These are phyloP conservation scores for Brenthis daphne DNA, from an alignment of 2,888 invertebrate species.

Conservation along the genomic window DNA sequence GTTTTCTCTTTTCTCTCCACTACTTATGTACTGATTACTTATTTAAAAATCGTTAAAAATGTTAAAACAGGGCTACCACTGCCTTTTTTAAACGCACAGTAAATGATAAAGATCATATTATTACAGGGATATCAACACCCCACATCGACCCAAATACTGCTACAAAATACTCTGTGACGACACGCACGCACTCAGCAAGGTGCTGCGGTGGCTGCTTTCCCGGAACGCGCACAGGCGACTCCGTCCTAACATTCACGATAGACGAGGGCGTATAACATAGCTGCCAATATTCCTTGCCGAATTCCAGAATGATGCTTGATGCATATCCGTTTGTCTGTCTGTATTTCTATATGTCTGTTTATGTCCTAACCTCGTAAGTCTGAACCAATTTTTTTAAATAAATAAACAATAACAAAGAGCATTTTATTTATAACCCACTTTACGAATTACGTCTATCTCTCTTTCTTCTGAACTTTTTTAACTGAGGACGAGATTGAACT, in stretches of 20 bases:
- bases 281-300: too few relatives aligned
- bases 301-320: neutral
- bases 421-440: too few relatives aligned
- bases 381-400: too few relatives aligned
- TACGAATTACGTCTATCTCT: too few relatives aligned
- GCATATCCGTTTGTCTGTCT: neutral
- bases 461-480: too few relatives aligned
- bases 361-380: too few relatives aligned
- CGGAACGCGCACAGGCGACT: conserved; percentile 40
- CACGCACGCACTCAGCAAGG: conserved; percentile 52
- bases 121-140: conserved; percentile 13
- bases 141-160: conserved; percentile 53
- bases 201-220: conserved; percentile 60
- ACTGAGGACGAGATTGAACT: too few relatives aligned
- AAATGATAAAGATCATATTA: neutral
- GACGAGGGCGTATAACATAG: conserved; percentile 24
- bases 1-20: too few relatives aligned
- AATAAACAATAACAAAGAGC: too few relatives aligned
- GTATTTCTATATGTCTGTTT: neutral
- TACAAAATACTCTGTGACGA: conserved; percentile 67
- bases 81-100: neutral
- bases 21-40: too few relatives aligned
- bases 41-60: too few relatives aligned
- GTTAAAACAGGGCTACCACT: too few relatives aligned
- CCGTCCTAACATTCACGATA: conserved; percentile 5